A percentile compares a stretch with the other conserved stretches of the same genome.
Conservation (phyloP, 2,888 invertebrate genomes). For the Caenorhabditis japonica region DNA sequence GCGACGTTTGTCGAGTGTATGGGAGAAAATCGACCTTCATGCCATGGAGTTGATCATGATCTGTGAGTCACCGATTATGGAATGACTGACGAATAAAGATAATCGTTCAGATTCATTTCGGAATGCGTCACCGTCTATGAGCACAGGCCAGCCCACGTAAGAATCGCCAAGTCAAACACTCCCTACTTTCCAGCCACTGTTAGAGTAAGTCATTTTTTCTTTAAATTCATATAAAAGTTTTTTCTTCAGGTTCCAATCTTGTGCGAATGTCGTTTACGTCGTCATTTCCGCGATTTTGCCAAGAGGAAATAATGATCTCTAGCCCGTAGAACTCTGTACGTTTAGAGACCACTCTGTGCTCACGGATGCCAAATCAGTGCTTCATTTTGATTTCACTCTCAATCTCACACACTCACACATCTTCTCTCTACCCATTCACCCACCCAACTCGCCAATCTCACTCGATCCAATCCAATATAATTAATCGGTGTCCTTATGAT, state of each 20-base stretch:
- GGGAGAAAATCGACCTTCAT: constrained; percentile 55
- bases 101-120: constrained; percentile 69
- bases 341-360: too few species aligned
- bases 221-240: background rate
- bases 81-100: too few species aligned
- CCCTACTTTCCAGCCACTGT: constrained; percentile 26
- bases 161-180: constrained; percentile 45
- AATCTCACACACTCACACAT: too few species aligned
- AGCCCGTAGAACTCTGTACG: too few species aligned
- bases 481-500: too few species aligned
- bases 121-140: constrained; percentile 73
- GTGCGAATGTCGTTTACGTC: constrained; percentile 69
- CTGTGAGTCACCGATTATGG: constrained; percentile 8
- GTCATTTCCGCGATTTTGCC: constrained; percentile 35
- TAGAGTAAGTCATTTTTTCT: constrained; percentile 26
- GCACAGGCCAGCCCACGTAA: constrained; percentile 65
- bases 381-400: too few species aligned
- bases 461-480: too few species aligned
- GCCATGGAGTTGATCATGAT: constrained; percentile 66
- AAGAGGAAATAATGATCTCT: constrained; percentile 16
- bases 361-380: too few species aligned
- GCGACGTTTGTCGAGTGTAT: constrained; percentile 73
- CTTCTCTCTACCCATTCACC: too few species aligned
- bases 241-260: constrained; percentile 64
- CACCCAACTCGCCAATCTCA: too few species aligned